Base-by-base conservation (phyloP, 2,797 vertebrate species). In the Sphenopsis melanotis region DNA sequence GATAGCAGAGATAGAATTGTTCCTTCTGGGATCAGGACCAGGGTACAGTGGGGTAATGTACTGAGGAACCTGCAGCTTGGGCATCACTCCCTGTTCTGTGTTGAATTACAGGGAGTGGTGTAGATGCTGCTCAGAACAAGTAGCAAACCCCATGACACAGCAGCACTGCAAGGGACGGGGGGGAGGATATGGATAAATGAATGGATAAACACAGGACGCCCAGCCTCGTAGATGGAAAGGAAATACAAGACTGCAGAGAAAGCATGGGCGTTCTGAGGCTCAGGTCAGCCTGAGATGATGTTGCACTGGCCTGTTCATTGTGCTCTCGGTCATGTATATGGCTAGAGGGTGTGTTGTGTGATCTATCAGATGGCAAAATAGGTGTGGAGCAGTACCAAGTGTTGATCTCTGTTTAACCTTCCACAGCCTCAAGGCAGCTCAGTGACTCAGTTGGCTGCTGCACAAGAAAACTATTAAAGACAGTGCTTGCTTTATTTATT, bases 401-500 rank as follows among this genome's bases (percentile, higher is more conserved):
- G 39, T 17, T 50, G 36, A 19, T 49, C 50, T 79, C 37, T 65
- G 12, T 26, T 60, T 39, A 68, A 77, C 60, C 24, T 56, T n/a
- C n/a, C 36, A 4, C 61, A 78, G 42, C 32, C 16, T 15, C 44
- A 57, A 80, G 81, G 32, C 89, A 74, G 36, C 2, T 68, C 68
- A 85, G 36, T 47, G 57, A 39, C 34, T 87, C 29, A 26, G 8
- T 47, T 93, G 71, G 61, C 87, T 94, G 57, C 53, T 81, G 49
- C 69, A 68, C 41, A 41, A 47, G 41, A 91, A 56, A 72, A 17
- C n/a, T 66, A 22, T 29, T 30, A 11, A 72, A 90, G 42, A 34
- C n/a, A 27, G 26, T n/a, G 22, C 61, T 78, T 88, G 24, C 57
- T 92, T 93, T 87, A 63, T 87, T 82, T 83, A 76, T 71, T 93